Conservation (phyloP, 2,888 invertebrate species). For the Amphiduros pacificus region DNA sequence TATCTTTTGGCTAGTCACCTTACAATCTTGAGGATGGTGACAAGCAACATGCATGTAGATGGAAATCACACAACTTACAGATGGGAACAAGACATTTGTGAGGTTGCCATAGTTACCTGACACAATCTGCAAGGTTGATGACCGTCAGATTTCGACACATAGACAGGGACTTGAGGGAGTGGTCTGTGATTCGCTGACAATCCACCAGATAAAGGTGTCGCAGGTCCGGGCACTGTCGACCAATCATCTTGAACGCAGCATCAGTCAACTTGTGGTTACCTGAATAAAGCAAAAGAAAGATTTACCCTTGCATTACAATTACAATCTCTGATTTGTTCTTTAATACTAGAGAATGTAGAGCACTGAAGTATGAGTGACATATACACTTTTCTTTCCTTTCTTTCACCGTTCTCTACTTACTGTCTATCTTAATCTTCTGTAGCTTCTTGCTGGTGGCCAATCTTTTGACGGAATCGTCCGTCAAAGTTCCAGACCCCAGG, state of each 20-base stretch:
- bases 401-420: too few relatives aligned
- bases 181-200: conserved; percentile 55
- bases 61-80: too few relatives aligned
- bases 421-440: conserved; percentile 50
- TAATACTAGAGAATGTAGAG: too few relatives aligned
- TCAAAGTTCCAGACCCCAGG: conserved; percentile 53
- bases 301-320: too few relatives aligned
- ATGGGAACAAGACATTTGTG: background rate
- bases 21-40: too few relatives aligned
- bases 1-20: too few relatives aligned
- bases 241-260: conserved; percentile 47
- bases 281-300: too few relatives aligned
- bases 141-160: conserved; percentile 49
- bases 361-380: too few relatives aligned
- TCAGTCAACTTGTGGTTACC: conserved; percentile 56
- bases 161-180: conserved; percentile 48
- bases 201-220: conserved; percentile 55
- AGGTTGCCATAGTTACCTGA: conserved; percentile 49
- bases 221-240: conserved; percentile 48
- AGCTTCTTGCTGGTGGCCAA: conserved; percentile 47
- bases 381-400: too few relatives aligned
- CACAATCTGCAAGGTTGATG: conserved; percentile 59
- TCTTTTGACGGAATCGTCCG: conserved; percentile 52
- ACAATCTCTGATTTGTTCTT: too few relatives aligned
- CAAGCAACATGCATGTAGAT: too few relatives aligned